Evolutionary conservation across 2,797 vertebrate genomes (phyloP), one percentile per base, ranked within the genome.

Genomic region (Erithacus rubecula): DNA sequence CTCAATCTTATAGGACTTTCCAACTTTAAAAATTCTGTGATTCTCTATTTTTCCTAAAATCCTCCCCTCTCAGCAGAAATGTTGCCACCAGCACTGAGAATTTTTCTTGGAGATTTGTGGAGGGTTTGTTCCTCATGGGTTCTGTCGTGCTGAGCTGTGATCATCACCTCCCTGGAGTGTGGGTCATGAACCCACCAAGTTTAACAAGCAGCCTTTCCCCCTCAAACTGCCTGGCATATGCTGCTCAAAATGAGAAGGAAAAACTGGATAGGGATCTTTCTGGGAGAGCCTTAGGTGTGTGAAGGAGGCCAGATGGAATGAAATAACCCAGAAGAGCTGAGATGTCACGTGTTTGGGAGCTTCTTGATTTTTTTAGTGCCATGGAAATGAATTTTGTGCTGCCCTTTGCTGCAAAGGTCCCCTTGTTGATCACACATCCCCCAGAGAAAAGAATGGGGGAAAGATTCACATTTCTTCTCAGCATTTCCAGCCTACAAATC

Each of bases 1-100:
- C n/a, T 44, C 4, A 0, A 23, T 13, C 51, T 30, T 44, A 5
- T 0, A 51, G 43, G 27, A 12, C n/a, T 58, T 26, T 37, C n/a
- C 44, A 44, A 2, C 37, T 34, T 58, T 13, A 19, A 18, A 8
- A 43, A 34, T 30, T 44, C 77, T 20, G 1, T 27, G 47, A 32
- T 23, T 68, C 47, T 24, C 0, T 24, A 6, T 52, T 91, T 65
- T 78, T 13, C 58, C 22, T 39, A 2, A 47, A 76, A 34, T 0
- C 15, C 43, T 41, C 22, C 10, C 2, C 11, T 62, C 34, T 63
- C 52, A 11, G 15, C 64, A 90, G 24, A 46, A 86, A 43, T 20
- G 0, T 8, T 69, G 16, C 39, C 81, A 51, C 10, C 27, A 77
- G 12, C 0, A 0, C 52, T 47, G 70, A 81, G 74, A 56, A 59